Percentiles rank a stretch among this genome's conserved stretches.
Conservation (phyloP, 2,888 invertebrate genomes). For the Xestia c-nigrum region DNA sequence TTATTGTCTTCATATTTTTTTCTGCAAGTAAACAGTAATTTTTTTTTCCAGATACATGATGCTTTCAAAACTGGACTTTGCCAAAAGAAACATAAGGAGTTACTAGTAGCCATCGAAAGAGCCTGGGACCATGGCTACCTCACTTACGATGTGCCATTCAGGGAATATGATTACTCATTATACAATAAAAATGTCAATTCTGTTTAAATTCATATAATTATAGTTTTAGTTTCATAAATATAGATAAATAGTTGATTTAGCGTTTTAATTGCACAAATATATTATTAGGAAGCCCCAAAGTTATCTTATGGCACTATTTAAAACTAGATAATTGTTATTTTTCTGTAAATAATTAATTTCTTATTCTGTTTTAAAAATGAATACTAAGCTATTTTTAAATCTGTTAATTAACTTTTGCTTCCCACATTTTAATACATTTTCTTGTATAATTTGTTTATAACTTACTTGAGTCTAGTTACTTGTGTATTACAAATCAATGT, state of each 20-base stretch:
- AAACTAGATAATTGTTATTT: constrained; percentile 26
- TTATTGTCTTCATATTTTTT: neutral
- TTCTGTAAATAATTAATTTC: constrained; percentile 14
- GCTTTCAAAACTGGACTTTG: constrained; percentile 95
- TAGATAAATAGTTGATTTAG: constrained; percentile 48
- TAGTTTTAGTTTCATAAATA: constrained; percentile 53
- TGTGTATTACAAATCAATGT: neutral
- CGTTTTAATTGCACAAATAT: constrained; percentile 53
- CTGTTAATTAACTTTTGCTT: neutral
- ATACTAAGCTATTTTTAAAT: neutral
- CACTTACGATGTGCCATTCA: constrained; percentile 95
- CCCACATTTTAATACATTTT: neutral
- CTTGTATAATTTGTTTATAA: neutral
- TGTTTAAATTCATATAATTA: constrained; percentile 53
- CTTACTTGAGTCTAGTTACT: neutral
- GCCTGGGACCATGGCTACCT: constrained; percentile 96
- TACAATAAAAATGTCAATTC: constrained; percentile 86
- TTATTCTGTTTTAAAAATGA: constrained; percentile 2
- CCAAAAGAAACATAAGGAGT: constrained; percentile 93
- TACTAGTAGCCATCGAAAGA: constrained; percentile 94
- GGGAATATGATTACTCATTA: constrained; percentile 95
- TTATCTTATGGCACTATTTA: constrained; percentile 65
- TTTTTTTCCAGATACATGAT: constrained; percentile 88
- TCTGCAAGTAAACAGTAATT: neutral
- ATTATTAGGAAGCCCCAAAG: constrained; percentile 30